Percentiles rank a stretch among this genome's conserved stretches.
Conservation (phyloP, 2,797 vertebrate species). For the Hemibagrus guttatus region DNA sequence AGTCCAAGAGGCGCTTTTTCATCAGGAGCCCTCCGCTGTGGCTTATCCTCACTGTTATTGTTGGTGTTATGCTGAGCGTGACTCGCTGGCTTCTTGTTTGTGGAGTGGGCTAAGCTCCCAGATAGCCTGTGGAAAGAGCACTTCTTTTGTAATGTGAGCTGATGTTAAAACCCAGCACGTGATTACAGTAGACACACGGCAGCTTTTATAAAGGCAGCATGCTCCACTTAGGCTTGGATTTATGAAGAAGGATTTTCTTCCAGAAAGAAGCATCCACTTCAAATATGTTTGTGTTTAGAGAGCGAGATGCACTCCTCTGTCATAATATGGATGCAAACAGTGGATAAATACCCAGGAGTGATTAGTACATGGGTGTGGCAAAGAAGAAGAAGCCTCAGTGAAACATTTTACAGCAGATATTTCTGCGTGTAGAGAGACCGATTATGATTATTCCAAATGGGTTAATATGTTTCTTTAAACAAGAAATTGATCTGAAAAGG, state of each 20-base stretch:
- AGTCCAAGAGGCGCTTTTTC: constrained; percentile 29
- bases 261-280: background rate
- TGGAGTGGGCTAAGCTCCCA: constrained; percentile 26
- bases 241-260: constrained; percentile 17
- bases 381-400: background rate
- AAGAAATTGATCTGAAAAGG: background rate
- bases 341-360: background rate
- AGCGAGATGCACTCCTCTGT: background rate
- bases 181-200: constrained; percentile 34
- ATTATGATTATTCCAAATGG: background rate
- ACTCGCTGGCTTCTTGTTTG: constrained; percentile 30
- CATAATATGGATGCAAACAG: background rate
- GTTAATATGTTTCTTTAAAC: background rate
- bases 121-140: constrained; percentile 38
- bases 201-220: constrained; percentile 10
- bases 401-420: background rate
- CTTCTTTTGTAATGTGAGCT: constrained; percentile 37
- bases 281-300: background rate
- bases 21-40: constrained; percentile 22
- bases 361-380: background rate
- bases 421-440: background rate
- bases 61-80: constrained; percentile 37
- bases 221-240: constrained; percentile 13
- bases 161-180: constrained; percentile 39
- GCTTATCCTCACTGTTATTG: constrained; percentile 17